Evolutionary conservation across 1,140 invertebrate genomes (phyloP), one percentile per base, ranked within the genome.

Genomic region (Lucilia sericata): DNA sequence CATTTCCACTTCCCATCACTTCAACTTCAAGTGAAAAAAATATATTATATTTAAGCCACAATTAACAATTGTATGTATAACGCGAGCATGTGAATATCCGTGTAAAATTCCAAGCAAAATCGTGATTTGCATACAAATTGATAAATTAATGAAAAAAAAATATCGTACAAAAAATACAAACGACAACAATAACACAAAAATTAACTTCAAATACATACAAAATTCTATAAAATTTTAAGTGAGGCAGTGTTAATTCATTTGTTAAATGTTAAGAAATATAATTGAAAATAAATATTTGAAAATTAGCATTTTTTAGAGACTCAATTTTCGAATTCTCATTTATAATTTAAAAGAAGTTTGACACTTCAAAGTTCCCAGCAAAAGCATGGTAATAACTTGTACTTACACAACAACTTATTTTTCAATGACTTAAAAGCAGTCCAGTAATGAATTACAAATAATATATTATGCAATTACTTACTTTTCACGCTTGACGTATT

Each of bases 271-370:
- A n/a, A 60, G 3, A 30, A 30, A 30, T 30, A 30, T 2, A 60
- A 60, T n/a, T 60, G n/a, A 7, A 60, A 60, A 60, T 60, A 60
- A 60, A 60, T 60, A 60, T n/a, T 60, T 60, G 55, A 60, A 60
- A 60, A 60, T 60, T n/a, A 60, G 10, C 42, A 10, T 42, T 42
- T 42, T 30, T 2, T 2, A 42, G 42, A 10, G 42, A 8, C 5
- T 42, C 42, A 42, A 42, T 42, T 42, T 10, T 42, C 5, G 42
- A 42, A 42, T 4, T 36, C 42, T 3, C 42, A 10, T 60, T 17
- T 14, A 60, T 60, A n/a, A 60, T 60, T 60, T n/a, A n/a, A n/a
- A 7, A 17, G n/a, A 14, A 17, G 55, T n/a, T 60, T 60, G 17
- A 60, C 55, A 60, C 10, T n/a, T n/a, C n/a, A n/a, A n/a, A n/a